Conservation (phyloP, 2,113 vertebrate genomes). For the Lamprotornis superbus region DNA sequence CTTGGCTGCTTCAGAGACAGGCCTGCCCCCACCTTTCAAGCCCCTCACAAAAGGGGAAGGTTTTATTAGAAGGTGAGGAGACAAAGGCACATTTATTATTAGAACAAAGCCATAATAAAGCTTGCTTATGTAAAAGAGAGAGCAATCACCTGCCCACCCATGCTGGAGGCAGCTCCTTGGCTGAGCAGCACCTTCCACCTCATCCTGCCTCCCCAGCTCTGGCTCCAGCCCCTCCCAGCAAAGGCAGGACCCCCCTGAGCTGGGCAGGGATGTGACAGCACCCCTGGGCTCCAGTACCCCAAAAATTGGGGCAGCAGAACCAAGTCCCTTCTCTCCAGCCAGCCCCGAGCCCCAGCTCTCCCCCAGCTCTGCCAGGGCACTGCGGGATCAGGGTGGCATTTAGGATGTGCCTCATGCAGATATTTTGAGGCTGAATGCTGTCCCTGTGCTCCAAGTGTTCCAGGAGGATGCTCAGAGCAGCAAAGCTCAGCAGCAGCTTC, state of each 20-base stretch:
- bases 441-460: not conserved
- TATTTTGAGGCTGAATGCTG: not conserved
- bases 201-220: not conserved
- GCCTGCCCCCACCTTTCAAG: not conserved
- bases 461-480: not conserved
- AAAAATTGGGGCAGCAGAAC: not conserved
- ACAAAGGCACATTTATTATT: not conserved
- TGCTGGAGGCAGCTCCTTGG: not conserved
- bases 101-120: constrained; percentile 14
- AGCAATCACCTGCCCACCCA: constrained; percentile 8
- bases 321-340: accelerated
- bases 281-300: not conserved
- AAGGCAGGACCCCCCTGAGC: not conserved
- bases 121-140: not conserved
- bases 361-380: not conserved
- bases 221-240: not conserved
- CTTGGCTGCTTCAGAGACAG: not conserved
- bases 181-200: not conserved
- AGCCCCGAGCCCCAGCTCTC: not conserved
- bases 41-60: not conserved
- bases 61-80: not conserved
- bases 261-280: not conserved
- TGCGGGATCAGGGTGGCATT: accelerated
- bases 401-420: accelerated
- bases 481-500: not conserved